A percentile compares a stretch with the other conserved stretches of the same genome.
phyloP scores from a whole-genome alignment of 2,113 vertebrate species.

The Alosa alosa region DNA sequence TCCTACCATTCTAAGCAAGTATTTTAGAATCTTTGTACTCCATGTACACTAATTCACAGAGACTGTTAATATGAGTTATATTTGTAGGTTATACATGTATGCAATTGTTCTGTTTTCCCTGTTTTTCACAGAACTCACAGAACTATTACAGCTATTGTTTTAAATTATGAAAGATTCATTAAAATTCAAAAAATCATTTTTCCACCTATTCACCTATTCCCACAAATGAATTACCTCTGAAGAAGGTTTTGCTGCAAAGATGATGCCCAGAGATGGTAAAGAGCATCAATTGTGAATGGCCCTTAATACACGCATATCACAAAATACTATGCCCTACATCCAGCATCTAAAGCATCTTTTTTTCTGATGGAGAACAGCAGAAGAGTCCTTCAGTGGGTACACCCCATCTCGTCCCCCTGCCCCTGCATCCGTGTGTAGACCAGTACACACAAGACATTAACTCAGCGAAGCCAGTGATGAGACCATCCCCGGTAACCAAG shows the following conservation, averaged over 20 bases:
- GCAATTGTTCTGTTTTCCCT: neutral
- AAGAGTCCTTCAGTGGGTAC: neutral
- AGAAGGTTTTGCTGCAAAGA: neutral
- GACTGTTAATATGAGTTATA: neutral
- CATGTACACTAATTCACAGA: neutral
- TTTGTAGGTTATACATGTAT: neutral
- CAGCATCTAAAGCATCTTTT: neutral
- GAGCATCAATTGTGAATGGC: neutral
- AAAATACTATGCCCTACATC: neutral
- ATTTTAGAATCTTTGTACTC: neutral
- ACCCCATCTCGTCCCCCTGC: neutral
- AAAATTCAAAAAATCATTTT: no score
- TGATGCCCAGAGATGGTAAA: neutral
- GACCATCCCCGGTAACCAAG: neutral
- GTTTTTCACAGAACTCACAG: neutral
- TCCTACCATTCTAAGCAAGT: neutral
- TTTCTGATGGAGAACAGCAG: neutral
- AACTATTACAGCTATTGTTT: neutral
- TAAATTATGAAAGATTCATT: neutral
- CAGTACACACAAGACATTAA: neutral
- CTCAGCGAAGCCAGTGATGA: neutral
- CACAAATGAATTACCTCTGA: no score
- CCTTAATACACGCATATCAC: neutral
- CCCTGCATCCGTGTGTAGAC: neutral
- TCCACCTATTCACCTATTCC: no score